Conservation (phyloP, 1,140 invertebrate genomes). For the Camponotus vicinus region DNA sequence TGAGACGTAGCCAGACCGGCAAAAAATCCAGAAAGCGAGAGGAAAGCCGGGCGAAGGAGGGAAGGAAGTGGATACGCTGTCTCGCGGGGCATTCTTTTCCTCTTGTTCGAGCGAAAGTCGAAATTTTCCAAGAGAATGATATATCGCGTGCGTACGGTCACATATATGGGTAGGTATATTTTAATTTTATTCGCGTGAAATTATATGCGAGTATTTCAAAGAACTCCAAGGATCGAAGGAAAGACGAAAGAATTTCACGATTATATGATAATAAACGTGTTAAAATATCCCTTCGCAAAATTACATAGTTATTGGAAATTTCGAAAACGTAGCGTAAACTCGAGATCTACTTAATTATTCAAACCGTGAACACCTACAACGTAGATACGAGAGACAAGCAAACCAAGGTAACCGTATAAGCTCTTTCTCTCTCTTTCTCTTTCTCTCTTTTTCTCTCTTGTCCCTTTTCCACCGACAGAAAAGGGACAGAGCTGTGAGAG, state of each 20-base stretch:
- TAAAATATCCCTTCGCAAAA: slow-evolving; percentile 24
- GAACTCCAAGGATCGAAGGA: neutral
- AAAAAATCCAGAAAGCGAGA: slow-evolving; percentile 76
- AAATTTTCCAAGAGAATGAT: slow-evolving; percentile 69
- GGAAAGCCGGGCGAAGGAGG: neutral
- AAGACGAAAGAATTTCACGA: neutral
- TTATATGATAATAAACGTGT: slow-evolving; percentile 2
- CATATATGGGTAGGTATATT: slow-evolving; percentile 38
- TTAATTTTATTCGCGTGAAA: neutral
- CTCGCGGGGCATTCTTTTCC: slow-evolving; percentile 75
- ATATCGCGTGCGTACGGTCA: slow-evolving; percentile 47
- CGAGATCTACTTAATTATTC: slow-evolving; percentile 58
- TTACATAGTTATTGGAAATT: slow-evolving; percentile 41
- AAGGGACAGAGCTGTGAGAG: neutral
- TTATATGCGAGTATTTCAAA: slow-evolving; percentile 1
- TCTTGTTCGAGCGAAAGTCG: slow-evolving; percentile 70
- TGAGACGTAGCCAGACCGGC: slow-evolving; percentile 84
- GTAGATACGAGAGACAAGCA: slow-evolving; percentile 51
- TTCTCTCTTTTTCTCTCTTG: slow-evolving; percentile 10
- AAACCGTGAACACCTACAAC: slow-evolving; percentile 53
- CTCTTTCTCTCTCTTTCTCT: neutral
- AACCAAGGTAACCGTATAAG: slow-evolving; percentile 60
- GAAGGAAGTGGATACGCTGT: slow-evolving; percentile 73
- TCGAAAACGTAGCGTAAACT: slow-evolving; percentile 14
- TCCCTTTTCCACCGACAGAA: slow-evolving; percentile 36